These are phyloP conservation scores for Pedionomus torquatus DNA, from an alignment of 2,113 vertebrate species.

Conservation along the genomic window DNA sequence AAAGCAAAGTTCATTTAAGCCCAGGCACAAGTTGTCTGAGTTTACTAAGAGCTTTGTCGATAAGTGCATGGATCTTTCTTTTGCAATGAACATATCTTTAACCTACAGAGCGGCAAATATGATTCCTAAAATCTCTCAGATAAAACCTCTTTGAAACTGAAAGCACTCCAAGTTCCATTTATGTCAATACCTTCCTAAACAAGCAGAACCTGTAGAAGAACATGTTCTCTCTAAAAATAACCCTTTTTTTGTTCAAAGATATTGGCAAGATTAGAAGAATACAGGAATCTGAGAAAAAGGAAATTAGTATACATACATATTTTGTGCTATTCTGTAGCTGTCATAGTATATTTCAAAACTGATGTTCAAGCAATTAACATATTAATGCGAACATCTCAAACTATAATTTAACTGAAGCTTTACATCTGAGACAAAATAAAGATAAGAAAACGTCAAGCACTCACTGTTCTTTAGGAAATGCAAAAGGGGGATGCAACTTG, in stretches of 20 bases:
- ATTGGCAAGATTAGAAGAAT: constrained; percentile 3
- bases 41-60: not conserved
- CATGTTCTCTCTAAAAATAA: not conserved
- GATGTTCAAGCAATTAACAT: constrained; percentile 39
- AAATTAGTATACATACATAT: not conserved
- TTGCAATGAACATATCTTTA: not conserved
- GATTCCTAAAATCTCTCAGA: not conserved
- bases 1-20: not conserved
- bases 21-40: not conserved
- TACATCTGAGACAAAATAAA: constrained; percentile 14
- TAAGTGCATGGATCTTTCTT: not conserved
- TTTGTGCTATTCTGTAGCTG: constrained; percentile 33
- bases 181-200: not conserved
- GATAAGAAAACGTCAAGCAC: constrained; percentile 18
- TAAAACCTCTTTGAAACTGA: not conserved
- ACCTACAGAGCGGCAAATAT: not conserved
- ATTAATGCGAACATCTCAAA: constrained; percentile 21
- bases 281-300: not conserved
- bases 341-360: constrained; percentile 4
- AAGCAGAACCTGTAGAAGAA: not conserved
- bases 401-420: constrained; percentile 35
- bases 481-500: not conserved
- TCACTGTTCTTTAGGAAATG: not conserved
- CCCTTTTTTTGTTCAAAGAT: not conserved
- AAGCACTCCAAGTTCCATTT: not conserved